Conservation (phyloP, 2,113 vertebrate species). For the Eurypyga helias region DNA sequence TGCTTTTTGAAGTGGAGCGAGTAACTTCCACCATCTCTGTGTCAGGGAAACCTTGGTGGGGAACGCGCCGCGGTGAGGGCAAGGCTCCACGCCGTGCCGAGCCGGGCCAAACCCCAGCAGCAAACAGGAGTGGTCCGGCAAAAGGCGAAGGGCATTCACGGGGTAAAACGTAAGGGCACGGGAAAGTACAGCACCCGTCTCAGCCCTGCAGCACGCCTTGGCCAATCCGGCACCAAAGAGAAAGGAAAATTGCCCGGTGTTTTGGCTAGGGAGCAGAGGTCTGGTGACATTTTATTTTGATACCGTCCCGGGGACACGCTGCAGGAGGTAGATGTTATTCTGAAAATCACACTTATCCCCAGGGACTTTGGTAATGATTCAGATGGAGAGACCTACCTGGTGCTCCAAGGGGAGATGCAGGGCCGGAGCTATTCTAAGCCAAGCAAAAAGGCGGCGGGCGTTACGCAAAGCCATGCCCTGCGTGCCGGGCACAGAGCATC, state of each 20-base stretch:
- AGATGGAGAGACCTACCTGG: not conserved
- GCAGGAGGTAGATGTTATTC: not conserved
- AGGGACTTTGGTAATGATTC: not conserved
- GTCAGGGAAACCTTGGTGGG: not conserved
- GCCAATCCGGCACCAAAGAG: not conserved
- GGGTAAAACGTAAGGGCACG: not conserved
- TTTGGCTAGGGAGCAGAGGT: not conserved
- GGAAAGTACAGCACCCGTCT: not conserved
- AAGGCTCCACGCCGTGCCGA: fast-evolving
- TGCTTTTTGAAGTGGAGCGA: not conserved
- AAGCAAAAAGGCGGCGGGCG: not conserved
- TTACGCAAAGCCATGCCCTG: not conserved
- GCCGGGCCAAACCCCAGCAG: not conserved
- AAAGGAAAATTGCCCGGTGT: fast-evolving
- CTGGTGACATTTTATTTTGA: not conserved
- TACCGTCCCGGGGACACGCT: not conserved
- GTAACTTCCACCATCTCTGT: not conserved
- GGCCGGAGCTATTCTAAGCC: not conserved
- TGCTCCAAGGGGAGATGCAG: not conserved
- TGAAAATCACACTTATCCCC: not conserved
- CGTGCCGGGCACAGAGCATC: not conserved
- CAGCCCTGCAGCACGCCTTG: not conserved
- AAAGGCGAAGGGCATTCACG: not conserved
- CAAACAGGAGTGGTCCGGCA: not conserved
- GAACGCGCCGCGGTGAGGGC: not conserved